Conservation (phyloP, 1,140 invertebrate species). For the Camponotus vicinus region DNA sequence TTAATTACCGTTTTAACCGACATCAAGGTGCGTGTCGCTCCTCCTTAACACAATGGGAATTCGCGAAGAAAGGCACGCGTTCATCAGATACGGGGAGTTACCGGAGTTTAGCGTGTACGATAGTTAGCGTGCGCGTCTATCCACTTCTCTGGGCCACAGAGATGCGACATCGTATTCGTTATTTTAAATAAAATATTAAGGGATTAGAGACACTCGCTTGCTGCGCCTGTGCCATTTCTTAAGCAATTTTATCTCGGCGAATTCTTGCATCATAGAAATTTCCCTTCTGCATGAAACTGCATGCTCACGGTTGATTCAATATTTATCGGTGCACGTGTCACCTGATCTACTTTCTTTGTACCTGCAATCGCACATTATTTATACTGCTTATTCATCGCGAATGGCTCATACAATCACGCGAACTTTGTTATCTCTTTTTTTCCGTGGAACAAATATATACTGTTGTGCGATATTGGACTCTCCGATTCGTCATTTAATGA, state of each 20-base stretch:
- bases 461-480: neutral
- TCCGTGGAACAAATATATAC: neutral
- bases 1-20: conserved; percentile 72
- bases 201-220: neutral
- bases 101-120: conserved; percentile 7
- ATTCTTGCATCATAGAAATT: neutral
- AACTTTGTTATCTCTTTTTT: conserved; percentile 24
- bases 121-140: neutral
- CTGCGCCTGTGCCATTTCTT: neutral
- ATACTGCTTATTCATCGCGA: conserved; percentile 43
- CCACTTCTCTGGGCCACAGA: neutral
- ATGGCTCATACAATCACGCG: conserved; percentile 36
- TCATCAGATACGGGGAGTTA: conserved; percentile 54
- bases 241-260: neutral
- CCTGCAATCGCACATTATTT: conserved; percentile 32
- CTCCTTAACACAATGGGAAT: conserved; percentile 53
- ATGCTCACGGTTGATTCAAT: conserved; percentile 57
- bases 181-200: neutral
- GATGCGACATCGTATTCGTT: neutral
- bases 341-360: conserved; percentile 65
- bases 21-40: conserved; percentile 61
- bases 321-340: conserved; percentile 67
- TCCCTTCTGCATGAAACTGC: conserved; percentile 37
- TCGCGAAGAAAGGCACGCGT: conserved; percentile 63
- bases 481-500: conserved; percentile 45